Conservation (phyloP, 2,797 vertebrate species). For the Sebastiscus albofasciatus region DNA sequence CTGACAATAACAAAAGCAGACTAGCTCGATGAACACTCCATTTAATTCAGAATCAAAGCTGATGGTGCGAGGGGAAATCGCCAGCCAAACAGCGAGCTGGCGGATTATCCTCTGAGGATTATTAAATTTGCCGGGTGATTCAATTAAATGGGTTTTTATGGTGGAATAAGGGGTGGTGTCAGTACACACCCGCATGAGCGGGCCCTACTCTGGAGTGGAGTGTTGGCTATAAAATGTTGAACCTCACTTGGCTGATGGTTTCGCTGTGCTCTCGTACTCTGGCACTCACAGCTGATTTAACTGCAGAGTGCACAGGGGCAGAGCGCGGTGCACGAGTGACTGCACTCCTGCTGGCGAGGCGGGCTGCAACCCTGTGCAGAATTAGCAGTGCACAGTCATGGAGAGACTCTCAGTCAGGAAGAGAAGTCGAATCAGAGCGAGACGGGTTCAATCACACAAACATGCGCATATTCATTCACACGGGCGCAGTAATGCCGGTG, state of each 20-base stretch:
- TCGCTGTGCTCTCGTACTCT: slow-evolving; percentile 2
- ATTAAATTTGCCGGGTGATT: slow-evolving; percentile 68
- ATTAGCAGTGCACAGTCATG: background rate
- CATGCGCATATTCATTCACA: slow-evolving; percentile 16
- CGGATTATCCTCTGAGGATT: slow-evolving; percentile 65
- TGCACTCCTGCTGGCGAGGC: slow-evolving; percentile 5
- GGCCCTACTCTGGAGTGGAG: slow-evolving; percentile 35
- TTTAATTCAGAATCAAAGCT: slow-evolving; percentile 57
- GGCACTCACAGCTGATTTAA: slow-evolving; percentile 50
- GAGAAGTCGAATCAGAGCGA: slow-evolving; percentile 18
- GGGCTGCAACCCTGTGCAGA: background rate
- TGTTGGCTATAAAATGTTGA: slow-evolving; percentile 29
- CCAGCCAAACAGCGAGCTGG: slow-evolving; percentile 29
- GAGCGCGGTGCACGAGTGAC: background rate
- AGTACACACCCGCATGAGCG: slow-evolving; percentile 24
- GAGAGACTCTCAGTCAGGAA: slow-evolving; percentile 32
- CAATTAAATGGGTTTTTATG: slow-evolving; percentile 53
- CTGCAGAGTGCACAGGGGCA: slow-evolving; percentile 28
- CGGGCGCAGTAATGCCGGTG: background rate
- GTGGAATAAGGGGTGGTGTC: slow-evolving; percentile 23
- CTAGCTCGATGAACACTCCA: slow-evolving; percentile 39
- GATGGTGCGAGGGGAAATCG: slow-evolving; percentile 44
- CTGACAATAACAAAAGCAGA: slow-evolving; percentile 39
- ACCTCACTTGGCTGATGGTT: slow-evolving; percentile 27
- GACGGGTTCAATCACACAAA: slow-evolving; percentile 43